Evolutionary conservation across 1,140 invertebrate genomes (phyloP), one percentile per base, ranked within the genome.

Genomic region (Bicyclus anynana): DNA sequence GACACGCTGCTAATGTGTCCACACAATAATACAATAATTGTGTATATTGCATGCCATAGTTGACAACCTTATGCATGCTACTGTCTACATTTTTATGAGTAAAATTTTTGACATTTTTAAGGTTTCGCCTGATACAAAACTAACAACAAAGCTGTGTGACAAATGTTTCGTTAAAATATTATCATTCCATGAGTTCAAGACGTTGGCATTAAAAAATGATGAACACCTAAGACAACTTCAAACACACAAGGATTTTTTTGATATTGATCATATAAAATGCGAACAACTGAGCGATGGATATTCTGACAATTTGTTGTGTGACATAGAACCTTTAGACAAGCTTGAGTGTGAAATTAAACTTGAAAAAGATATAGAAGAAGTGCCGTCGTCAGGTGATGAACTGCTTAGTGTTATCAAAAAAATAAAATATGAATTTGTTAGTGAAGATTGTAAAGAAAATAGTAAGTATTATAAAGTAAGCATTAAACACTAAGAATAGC

Each of bases 361-460:
- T n/a, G 65, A 78, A 57, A 50, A 49, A 44, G 53, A 64, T 44
- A 26, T 51, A n/a, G 35, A 51, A 2, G 59, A 72, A 17, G 48
- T 44, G 17, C 62, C 74, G 3, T 60, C 74, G 3, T 80, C 80
- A 1, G 80, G 83, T 53, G 65, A 85, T 51, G 75, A 80, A 23
- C 48, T 79, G 1, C 61, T 85, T 14, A 85, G 79, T 74, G 74
- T 77, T 13, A 74, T 83, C 20, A 77, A 83, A 42, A 68, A 62
- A 51, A 72, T 80, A 5, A 83, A 85, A 60, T 67, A 77, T 74
- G 77, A 78, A 62, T 54, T 63, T 59, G 48, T 52, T 53, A 27
- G 18, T 38, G 49, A 44, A 54, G 64, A 67, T 40, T 46, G 29
- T 17, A 69, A 71, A 53, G 77, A 80, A 63, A 77, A 75, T 67